A percentile compares a stretch with the other conserved stretches of the same genome.
phyloP scores from a whole-genome alignment of 1,140 invertebrate genomes.

The Belonocnema kinseyi region DNA sequence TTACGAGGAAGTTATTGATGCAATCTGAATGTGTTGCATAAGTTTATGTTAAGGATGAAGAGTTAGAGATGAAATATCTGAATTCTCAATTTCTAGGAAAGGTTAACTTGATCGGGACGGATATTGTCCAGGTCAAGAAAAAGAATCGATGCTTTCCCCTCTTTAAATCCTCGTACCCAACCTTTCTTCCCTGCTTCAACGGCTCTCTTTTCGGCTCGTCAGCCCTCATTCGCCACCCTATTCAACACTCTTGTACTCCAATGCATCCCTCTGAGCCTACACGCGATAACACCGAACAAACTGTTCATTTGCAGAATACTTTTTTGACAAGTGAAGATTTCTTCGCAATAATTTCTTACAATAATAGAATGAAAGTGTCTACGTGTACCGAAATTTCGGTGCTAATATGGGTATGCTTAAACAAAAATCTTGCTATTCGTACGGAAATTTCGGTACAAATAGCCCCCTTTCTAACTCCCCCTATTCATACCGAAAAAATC shows the following conservation, averaged over 20 bases:
- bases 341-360: neutral
- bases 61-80: neutral
- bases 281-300: slow-evolving; percentile 71
- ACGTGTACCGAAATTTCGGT: too few relatives aligned
- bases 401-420: too few relatives aligned
- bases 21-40: neutral
- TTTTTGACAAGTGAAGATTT: slow-evolving; percentile 49
- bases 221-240: slow-evolving; percentile 66
- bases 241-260: slow-evolving; percentile 69
- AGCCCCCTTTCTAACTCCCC: too few relatives aligned
- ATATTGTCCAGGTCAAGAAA: slow-evolving; percentile 72
- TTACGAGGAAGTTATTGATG: too few relatives aligned
- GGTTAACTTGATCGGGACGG: slow-evolving; percentile 32
- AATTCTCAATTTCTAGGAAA: neutral
- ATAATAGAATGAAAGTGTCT: too few relatives aligned
- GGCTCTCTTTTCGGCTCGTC: slow-evolving; percentile 57
- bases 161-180: slow-evolving; percentile 53
- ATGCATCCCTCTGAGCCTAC: slow-evolving; percentile 61
- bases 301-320: slow-evolving; percentile 68
- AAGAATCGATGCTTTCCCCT: slow-evolving; percentile 66
- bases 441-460: too few relatives aligned
- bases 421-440: too few relatives aligned
- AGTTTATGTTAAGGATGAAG: neutral
- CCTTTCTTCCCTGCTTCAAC: slow-evolving; percentile 44
- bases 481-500: too few relatives aligned